Base-by-base conservation (phyloP, 35 echinoderm and acorn worm species). In the Lytechinus variegatus region DNA sequence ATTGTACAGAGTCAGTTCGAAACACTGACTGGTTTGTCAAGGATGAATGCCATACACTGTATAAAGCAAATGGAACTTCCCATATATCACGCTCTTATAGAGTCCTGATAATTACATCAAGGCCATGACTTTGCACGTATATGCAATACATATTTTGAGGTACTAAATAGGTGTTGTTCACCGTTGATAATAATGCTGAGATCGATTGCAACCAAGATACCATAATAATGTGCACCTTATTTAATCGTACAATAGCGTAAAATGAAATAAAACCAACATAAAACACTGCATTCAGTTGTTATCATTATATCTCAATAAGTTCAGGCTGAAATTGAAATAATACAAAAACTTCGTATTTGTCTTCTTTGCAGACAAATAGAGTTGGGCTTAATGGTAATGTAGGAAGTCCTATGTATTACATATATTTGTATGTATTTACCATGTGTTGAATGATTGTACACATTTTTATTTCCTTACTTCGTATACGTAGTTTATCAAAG, bases 11-110 rank as follows among this genome's bases (percentile, higher is more conserved):
- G 28, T 28, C 88, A 90, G 28, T 24, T 90, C 24, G 88, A 90
- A 90, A 90, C 27, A 90, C 29, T 90, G 88, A 33, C 52, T 90
- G 88, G 52, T 54, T 90, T 24, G 33, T 52, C 88, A 90, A 90
- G 88, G 88, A 14, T 90, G 7, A 9, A 44, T 44, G 33, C 2
- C 10, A 52, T 54, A 44, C 88, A 90, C 33, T 12, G 33, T 90
- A 33, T 4, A 90, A 8, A 90, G 88, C n/a, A 4, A 79, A 79
- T 79, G 66, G 66, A 79, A 79, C 66, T 79, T 79, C 66, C 66
- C 66, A 16, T 79, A 79, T 79, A 4, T 6, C 66, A 24, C 66
- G 16, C 66, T 44, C 33, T 79, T 79, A 24, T 24, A 79, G 66
- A 24, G n/a, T 79, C n/a, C 66, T 79, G 3, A 79, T 3, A 79